Base-by-base conservation (phyloP, 2,888 invertebrate genomes). In the Physocephala rufipes region DNA sequence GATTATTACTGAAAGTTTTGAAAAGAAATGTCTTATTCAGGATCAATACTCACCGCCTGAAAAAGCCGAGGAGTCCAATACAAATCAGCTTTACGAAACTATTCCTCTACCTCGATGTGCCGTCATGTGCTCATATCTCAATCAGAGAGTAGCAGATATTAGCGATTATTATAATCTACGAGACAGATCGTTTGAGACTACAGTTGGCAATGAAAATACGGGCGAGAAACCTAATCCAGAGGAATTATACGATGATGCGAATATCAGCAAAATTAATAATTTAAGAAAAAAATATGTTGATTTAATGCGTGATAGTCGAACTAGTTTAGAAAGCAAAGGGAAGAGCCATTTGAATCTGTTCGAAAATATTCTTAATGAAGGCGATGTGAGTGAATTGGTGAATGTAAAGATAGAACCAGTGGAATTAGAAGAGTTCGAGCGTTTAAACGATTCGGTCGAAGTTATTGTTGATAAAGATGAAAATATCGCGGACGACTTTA, bases 281-380 rank as follows among this genome's bases (percentile, higher is more conserved):
- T 16, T 61, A 4, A 61, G 73, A 16, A 74, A 71, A 30, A 62
- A 45, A 43, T 74, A 67, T 19, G 59, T 74, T 12, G 71, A 75
- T 63, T 64, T 75, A 15, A 67, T 74, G 16, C 66, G 71, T 28
- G 61, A 69, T 15, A 72, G 70, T 66, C 28, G 43, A 64, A 19
- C 36, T 13, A 59, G 63, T 36, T 36, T 43, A 26, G 76, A 73
- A 9, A 71, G 74, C 30, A 74, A 76, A 69, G 75, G 79, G 69
- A 53, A 80, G 24, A 79, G 76, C 0, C 75, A 75, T 13, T 74
- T 82, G 7, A 81, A 78, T 67, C 71, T 82, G 62, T 81, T 82
- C 3, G 77, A 77, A 15, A 78, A 78, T 26, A 71, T 79, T 62
- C 71, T 76, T 28, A 76, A 79, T 51, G 79, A 76, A 16, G 75